phyloP scores from a whole-genome alignment of 1,140 invertebrate genomes.

The Hycleus cichorii region DNA sequence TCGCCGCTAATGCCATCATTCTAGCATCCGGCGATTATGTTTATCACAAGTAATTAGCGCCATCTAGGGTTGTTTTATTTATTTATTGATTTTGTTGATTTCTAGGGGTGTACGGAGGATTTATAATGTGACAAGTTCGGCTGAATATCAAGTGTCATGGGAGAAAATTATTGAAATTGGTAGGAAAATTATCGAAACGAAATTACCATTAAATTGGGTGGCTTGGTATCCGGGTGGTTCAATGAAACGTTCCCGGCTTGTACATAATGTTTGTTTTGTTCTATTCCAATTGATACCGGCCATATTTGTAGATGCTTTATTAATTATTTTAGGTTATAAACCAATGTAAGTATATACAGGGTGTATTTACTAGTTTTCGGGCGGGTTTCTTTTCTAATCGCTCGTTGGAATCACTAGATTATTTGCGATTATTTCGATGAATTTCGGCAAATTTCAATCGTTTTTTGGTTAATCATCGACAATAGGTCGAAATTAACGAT shows the following conservation, averaged over 20 bases:
- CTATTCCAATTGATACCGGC: slow-evolving; percentile 82
- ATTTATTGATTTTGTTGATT: slow-evolving; percentile 14
- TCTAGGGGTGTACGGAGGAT: slow-evolving; percentile 47
- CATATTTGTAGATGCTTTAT: slow-evolving; percentile 66
- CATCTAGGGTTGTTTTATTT: slow-evolving; percentile 20
- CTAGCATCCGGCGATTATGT: slow-evolving; percentile 58
- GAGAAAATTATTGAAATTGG: slow-evolving; percentile 79
- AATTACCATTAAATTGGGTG: slow-evolving; percentile 67
- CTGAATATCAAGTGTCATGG: slow-evolving; percentile 76
- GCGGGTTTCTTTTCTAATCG: too few species aligned
- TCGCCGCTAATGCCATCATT: slow-evolving; percentile 68
- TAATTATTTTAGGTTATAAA: slow-evolving; percentile 70
- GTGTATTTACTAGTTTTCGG: neutral
- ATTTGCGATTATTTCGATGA: too few species aligned
- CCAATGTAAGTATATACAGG: slow-evolving; percentile 59
- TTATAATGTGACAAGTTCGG: slow-evolving; percentile 63
- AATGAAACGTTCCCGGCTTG: slow-evolving; percentile 70
- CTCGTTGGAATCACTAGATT: too few species aligned
- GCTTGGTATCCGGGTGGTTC: slow-evolving; percentile 85
- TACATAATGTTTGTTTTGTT: slow-evolving; percentile 71
- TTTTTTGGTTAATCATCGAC: too few species aligned
- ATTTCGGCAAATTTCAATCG: too few species aligned
- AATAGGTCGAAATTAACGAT: too few species aligned
- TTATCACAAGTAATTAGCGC: slow-evolving; percentile 36
- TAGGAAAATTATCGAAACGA: slow-evolving; percentile 61